Percentiles rank a stretch among this genome's conserved stretches.
Conservation (phyloP, 2,113 vertebrate genomes). For the Calyptommatus sinebrachiatus region DNA sequence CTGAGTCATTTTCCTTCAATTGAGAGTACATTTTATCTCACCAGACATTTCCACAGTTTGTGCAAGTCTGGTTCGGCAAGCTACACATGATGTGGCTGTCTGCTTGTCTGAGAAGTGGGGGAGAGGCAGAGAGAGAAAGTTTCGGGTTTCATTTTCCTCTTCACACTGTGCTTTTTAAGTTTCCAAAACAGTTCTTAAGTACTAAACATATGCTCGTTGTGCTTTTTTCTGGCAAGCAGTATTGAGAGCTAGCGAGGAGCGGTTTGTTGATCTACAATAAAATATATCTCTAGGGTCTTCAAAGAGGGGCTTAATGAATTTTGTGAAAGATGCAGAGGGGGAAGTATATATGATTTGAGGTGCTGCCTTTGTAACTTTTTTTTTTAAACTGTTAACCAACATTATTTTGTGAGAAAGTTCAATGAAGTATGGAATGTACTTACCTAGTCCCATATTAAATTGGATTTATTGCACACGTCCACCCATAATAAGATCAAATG, state of each 20-base stretch:
- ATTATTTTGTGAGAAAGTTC: slow-evolving; percentile 45
- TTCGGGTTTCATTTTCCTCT: slow-evolving; percentile 63
- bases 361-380: slow-evolving; percentile 37
- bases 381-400: slow-evolving; percentile 46
- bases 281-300: slow-evolving; percentile 43
- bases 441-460: slow-evolving; percentile 46
- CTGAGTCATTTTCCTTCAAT: slow-evolving; percentile 66
- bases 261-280: slow-evolving; percentile 60
- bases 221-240: slow-evolving; percentile 52
- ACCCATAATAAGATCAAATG: slow-evolving; percentile 48
- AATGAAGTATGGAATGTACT: slow-evolving; percentile 32
- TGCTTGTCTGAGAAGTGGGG: slow-evolving; percentile 54
- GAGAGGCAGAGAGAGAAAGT: slow-evolving; percentile 29
- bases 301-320: slow-evolving; percentile 54
- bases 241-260: slow-evolving; percentile 26
- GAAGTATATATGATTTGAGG: slow-evolving; percentile 20
- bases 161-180: slow-evolving; percentile 53
- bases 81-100: slow-evolving; percentile 59
- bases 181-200: slow-evolving; percentile 57
- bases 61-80: slow-evolving; percentile 61
- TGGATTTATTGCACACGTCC: slow-evolving; percentile 49
- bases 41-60: slow-evolving; percentile 60
- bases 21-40: slow-evolving; percentile 62
- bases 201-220: slow-evolving; percentile 52
- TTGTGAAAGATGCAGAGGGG: slow-evolving; percentile 38